These are phyloP conservation scores for Hyaena hyaena DNA, from an alignment of 2,113 vertebrate genomes.

Conservation along the genomic window DNA sequence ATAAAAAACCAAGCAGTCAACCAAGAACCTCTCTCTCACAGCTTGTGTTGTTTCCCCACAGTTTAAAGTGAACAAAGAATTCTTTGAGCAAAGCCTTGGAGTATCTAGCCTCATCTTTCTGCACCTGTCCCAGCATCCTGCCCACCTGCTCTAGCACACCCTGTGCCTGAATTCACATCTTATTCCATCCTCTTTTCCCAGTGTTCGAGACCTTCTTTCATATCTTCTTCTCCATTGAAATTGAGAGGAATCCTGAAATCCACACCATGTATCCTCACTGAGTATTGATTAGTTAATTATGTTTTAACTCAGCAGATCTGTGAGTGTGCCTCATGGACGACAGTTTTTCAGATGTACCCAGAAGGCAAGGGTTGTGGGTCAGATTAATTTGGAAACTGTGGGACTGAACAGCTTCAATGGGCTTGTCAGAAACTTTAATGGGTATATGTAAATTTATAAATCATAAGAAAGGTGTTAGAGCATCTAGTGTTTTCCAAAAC, in stretches of 20 bases:
- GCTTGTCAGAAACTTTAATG: not conserved
- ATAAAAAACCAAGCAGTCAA: conserved; percentile 53
- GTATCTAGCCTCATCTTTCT: not conserved
- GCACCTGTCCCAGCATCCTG: not conserved
- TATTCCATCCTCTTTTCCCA: not conserved
- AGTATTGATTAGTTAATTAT: not conserved
- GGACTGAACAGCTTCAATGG: not conserved
- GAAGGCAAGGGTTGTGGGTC: not conserved
- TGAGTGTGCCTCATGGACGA: not conserved
- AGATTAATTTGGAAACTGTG: not conserved
- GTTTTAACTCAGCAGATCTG: not conserved
- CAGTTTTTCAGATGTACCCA: not conserved
- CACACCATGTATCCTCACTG: not conserved
- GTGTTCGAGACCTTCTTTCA: not conserved
- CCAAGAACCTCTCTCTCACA: conserved; percentile 13
- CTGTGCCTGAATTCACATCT: not conserved
- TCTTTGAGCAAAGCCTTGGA: not conserved
- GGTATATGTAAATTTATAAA: not conserved
- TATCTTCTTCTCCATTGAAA: not conserved
- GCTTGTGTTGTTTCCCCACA: not conserved
- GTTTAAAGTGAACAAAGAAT: conserved; percentile 29
- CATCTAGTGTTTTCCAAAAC: not conserved
- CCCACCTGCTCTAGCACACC: not conserved
- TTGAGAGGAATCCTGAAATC: not conserved
- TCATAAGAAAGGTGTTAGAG: not conserved